Conservation (phyloP, 1,140 invertebrate genomes). For the Melanaphis sacchari region DNA sequence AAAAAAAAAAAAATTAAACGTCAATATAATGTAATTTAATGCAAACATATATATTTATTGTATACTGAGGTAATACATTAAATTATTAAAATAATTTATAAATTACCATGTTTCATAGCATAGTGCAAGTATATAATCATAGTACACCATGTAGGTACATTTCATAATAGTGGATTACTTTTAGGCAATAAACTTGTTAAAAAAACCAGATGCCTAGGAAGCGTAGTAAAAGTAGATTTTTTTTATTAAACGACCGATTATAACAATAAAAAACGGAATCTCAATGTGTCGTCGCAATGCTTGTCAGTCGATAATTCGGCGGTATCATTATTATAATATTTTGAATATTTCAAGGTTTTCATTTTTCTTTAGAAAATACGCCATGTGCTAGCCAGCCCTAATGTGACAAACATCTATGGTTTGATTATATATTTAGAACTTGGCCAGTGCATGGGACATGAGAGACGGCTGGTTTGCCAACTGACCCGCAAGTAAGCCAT, state of each 20-base stretch:
- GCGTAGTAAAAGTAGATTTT: background rate
- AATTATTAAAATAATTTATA: background rate
- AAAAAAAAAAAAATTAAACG: background rate
- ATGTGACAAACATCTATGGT: conserved; percentile 49
- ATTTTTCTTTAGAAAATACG: conserved; percentile 36
- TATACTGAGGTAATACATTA: background rate
- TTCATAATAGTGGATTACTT: background rate
- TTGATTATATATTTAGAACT: conserved; percentile 56
- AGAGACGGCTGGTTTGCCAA: conserved; percentile 39
- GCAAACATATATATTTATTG: no score
- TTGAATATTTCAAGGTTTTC: conserved; percentile 27
- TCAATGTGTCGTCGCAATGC: background rate
- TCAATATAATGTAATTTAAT: no score
- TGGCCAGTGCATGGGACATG: conserved; percentile 22
- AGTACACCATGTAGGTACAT: background rate
- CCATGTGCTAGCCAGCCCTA: conserved; percentile 36
- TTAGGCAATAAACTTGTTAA: background rate
- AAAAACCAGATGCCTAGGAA: background rate
- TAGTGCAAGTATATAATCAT: background rate
- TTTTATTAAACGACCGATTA: background rate
- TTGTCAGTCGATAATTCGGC: background rate
- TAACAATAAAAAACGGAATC: background rate
- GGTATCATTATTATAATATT: background rate
- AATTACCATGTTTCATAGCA: background rate
- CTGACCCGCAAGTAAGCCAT: conserved; percentile 38